Evolutionary conservation across 2,113 vertebrate species (phyloP).

Genomic region (Rhinichthys klamathensis): DNA sequence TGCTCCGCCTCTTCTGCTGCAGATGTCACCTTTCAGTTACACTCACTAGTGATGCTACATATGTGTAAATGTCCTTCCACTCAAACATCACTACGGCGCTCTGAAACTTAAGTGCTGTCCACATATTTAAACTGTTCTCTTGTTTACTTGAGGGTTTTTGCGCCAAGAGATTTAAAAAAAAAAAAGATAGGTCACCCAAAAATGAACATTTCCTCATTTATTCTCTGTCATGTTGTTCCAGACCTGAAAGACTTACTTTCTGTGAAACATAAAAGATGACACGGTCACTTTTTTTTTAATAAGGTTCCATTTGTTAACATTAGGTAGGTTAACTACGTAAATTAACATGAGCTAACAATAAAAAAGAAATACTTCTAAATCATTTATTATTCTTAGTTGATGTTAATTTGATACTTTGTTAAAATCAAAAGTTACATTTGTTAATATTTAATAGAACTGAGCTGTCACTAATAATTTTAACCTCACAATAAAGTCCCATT

Average conservation of each 20-base stretch:
- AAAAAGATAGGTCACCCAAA: neutral
- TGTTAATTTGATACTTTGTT: too few relatives aligned
- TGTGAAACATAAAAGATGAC: neutral
- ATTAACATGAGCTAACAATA: too few relatives aligned
- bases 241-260: neutral
- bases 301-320: too few relatives aligned
- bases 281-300: too few relatives aligned
- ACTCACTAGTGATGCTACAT: neutral
- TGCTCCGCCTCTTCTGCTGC: slow-evolving; percentile 30
- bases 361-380: too few relatives aligned
- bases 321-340: too few relatives aligned
- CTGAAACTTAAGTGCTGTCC: neutral
- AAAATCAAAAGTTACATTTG: too few relatives aligned
- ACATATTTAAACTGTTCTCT: neutral
- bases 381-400: too few relatives aligned
- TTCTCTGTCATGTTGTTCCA: neutral
- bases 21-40: slow-evolving; percentile 52
- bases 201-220: neutral
- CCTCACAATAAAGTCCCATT: too few relatives aligned
- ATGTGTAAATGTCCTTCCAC: neutral
- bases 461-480: too few relatives aligned
- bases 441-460: too few relatives aligned
- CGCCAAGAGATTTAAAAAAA: neutral
- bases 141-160: neutral
- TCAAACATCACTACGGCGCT: neutral